Conservation (phyloP, 2,113 vertebrate species). For the Petaurus breviceps region DNA sequence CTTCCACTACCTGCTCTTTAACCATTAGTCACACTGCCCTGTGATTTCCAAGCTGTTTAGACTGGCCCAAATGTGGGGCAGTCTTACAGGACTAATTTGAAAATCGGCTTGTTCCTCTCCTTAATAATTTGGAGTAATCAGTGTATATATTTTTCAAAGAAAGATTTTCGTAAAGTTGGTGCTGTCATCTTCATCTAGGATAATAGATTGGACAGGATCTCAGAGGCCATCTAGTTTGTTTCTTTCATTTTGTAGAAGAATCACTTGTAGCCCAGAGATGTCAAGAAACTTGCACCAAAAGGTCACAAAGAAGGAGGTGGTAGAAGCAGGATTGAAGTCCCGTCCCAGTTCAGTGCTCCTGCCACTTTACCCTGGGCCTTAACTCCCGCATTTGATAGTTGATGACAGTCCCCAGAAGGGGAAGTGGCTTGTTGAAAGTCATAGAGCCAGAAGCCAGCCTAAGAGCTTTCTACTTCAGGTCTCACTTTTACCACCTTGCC, state of each 20-base stretch:
- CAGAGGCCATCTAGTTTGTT: neutral
- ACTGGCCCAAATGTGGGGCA: neutral
- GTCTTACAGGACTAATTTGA: constrained; percentile 5
- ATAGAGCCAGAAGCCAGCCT: neutral
- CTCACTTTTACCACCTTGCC: no score
- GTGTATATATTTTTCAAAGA: neutral
- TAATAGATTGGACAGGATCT: neutral
- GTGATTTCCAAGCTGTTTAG: neutral
- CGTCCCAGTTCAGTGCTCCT: neutral
- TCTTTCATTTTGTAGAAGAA: neutral
- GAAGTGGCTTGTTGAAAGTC: neutral
- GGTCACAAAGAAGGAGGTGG: neutral
- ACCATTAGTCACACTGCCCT: neutral
- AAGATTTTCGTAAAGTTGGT: neutral
- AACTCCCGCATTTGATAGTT: neutral
- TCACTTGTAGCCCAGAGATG: neutral
- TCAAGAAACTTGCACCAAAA: neutral
- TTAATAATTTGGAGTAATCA: neutral
- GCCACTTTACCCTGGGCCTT: neutral
- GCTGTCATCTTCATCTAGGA: neutral
- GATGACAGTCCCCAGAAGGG: neutral
- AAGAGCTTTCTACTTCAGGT: neutral
- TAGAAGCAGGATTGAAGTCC: neutral
- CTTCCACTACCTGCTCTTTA: neutral
- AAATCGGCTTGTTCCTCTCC: neutral